These are phyloP conservation scores for Rhineura floridana DNA, from an alignment of 2,113 vertebrate species.

Conservation along the genomic window DNA sequence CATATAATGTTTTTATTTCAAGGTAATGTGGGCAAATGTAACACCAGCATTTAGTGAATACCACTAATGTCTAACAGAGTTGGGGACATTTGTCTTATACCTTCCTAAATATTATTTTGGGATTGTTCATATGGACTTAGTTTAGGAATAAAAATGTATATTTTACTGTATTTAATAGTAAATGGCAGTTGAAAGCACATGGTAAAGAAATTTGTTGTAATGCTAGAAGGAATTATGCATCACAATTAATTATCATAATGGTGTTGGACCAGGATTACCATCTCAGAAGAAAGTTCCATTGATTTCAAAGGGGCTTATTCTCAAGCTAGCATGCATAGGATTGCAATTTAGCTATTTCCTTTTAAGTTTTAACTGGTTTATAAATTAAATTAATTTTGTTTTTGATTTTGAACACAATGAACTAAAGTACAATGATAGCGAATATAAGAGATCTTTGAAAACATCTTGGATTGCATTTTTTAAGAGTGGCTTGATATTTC, in stretches of 20 bases:
- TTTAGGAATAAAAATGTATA: neutral
- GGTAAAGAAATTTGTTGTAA: neutral
- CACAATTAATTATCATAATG: neutral
- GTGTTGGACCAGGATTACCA: neutral
- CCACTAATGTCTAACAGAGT: neutral
- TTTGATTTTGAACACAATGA: neutral
- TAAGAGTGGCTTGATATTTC: neutral
- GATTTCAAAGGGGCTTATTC: neutral
- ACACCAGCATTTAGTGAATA: neutral
- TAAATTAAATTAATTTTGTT: neutral
- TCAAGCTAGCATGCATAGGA: neutral
- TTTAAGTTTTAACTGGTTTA: neutral
- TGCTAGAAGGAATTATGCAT: constrained; percentile 8
- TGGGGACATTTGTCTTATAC: neutral
- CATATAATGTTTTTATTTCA: neutral
- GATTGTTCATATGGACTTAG: neutral
- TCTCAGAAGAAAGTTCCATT: neutral
- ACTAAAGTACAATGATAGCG: neutral
- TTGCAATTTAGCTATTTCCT: neutral
- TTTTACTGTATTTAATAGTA: neutral
- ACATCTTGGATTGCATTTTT: neutral
- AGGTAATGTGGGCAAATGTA: neutral
- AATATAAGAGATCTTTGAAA: neutral
- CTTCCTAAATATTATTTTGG: neutral
- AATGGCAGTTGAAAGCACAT: neutral